Percentiles rank a stretch among this genome's conserved stretches.
Conservation (phyloP, 2,888 invertebrate genomes). For the Danaus chrysippus region DNA sequence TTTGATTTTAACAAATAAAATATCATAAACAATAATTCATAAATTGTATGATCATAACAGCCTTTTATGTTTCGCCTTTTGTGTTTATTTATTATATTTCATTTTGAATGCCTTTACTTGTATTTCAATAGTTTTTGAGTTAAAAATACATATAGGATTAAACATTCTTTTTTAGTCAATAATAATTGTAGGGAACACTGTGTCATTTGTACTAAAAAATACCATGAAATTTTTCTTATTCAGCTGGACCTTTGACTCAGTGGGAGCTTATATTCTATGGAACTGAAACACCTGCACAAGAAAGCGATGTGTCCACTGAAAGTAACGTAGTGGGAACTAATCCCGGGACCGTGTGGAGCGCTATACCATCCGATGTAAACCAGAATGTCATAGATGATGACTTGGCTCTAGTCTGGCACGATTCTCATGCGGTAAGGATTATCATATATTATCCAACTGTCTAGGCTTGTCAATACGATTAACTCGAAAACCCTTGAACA, state of each 20-base stretch:
- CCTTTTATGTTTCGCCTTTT: too few species aligned
- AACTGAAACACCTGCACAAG: conserved; percentile 82
- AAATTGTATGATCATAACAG: too few species aligned
- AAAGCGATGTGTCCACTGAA: conserved; percentile 82
- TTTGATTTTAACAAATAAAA: background rate
- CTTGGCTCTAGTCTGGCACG: conserved; percentile 79
- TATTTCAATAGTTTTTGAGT: too few species aligned
- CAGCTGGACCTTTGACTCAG: conserved; percentile 80
- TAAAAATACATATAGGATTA: too few species aligned
- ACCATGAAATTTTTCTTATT: conserved; percentile 37
- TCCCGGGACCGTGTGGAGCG: conserved; percentile 40
- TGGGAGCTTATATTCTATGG: conserved; percentile 93
- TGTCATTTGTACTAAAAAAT: background rate
- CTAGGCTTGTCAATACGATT: too few species aligned
- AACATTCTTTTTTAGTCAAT: too few species aligned
- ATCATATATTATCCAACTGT: too few species aligned
- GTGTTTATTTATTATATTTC: too few species aligned
- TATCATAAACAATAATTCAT: background rate
- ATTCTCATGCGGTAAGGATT: conserved; percentile 78
- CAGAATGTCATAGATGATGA: conserved; percentile 81
- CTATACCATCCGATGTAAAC: conserved; percentile 70
- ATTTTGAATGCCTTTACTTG: too few species aligned
- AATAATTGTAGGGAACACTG: too few species aligned
- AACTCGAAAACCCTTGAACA: too few species aligned
- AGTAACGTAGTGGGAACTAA: conserved; percentile 61